Percentiles rank a stretch among this genome's conserved stretches.
phyloP scores from a whole-genome alignment of 2,888 invertebrate genomes.

The Pandemis cinnamomeana region DNA sequence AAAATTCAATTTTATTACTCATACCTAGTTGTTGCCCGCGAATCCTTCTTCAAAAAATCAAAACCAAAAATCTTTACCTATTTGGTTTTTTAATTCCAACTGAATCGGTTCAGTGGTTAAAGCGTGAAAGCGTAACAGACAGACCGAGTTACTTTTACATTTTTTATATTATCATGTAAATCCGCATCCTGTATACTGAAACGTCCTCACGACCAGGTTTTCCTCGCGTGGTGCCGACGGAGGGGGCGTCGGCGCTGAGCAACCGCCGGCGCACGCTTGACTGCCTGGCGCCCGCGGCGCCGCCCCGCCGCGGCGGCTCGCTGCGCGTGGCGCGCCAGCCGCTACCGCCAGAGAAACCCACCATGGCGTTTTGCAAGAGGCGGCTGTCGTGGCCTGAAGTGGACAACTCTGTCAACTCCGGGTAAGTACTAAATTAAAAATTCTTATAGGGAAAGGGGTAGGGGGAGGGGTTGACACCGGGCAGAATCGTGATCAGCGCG shows the following conservation, averaged over 20 bases:
- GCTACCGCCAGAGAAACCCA: slow-evolving; percentile 86
- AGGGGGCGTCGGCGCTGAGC: slow-evolving; percentile 84
- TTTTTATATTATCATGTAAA: no score
- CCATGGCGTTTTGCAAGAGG: slow-evolving; percentile 90
- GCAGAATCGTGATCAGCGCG: no score
- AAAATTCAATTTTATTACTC: no score
- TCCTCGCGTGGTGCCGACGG: slow-evolving; percentile 89
- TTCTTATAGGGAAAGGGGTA: no score
- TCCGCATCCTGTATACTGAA: background rate
- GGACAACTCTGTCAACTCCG: slow-evolving; percentile 92
- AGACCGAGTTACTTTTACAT: no score
- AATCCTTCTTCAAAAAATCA: no score
- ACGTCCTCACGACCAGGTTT: slow-evolving; percentile 80
- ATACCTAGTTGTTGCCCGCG: no score
- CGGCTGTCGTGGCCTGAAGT: slow-evolving; percentile 94
- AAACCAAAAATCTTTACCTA: no score
- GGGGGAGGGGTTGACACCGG: no score
- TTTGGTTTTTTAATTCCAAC: no score
- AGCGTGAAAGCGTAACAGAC: no score
- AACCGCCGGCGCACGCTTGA: slow-evolving; percentile 87
- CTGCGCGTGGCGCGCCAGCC: slow-evolving; percentile 84
- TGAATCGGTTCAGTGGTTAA: no score
- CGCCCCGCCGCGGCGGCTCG: slow-evolving; percentile 83
- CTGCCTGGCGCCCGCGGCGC: slow-evolving; percentile 82
- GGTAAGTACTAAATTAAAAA: slow-evolving; percentile 82